Conservation (phyloP, 2,888 invertebrate species). For the Megastigmus dorsalis region DNA sequence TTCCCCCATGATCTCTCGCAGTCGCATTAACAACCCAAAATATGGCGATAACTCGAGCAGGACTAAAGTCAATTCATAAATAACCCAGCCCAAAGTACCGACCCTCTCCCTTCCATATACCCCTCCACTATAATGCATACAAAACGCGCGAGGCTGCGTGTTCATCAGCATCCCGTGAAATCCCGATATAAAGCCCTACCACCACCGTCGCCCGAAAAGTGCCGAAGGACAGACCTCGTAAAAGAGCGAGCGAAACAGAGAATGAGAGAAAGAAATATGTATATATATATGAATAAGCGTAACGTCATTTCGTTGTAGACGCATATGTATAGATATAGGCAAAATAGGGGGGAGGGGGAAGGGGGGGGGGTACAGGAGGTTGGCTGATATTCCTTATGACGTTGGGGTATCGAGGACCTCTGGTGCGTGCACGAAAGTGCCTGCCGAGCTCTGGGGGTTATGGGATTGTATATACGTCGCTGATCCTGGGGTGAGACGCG, state of each 20-base stretch:
- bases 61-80: constrained; percentile 41
- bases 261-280: too few species aligned
- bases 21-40: constrained; percentile 13
- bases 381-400: constrained; percentile 15
- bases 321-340: neutral
- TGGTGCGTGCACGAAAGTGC: constrained; percentile 16
- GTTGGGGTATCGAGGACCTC: constrained; percentile 7
- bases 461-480: too few species aligned
- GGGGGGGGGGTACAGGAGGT: neutral
- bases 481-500: too few species aligned
- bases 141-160: constrained; percentile 13
- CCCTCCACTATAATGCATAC: neutral
- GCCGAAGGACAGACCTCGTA: neutral
- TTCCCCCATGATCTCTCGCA: neutral
- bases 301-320: constrained; percentile 26
- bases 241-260: too few species aligned
- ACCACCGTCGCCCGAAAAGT: constrained; percentile 21
- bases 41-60: constrained; percentile 30
- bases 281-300: constrained; percentile 16
- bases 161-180: constrained; percentile 41
- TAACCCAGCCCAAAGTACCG: neutral
- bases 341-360: constrained; percentile 3
- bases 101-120: neutral
- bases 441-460: neutral
- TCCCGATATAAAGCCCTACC: constrained; percentile 21